Evolutionary conservation across 2,888 invertebrate genomes (phyloP).

Genomic region (Petrolisthes manimaculis): DNA sequence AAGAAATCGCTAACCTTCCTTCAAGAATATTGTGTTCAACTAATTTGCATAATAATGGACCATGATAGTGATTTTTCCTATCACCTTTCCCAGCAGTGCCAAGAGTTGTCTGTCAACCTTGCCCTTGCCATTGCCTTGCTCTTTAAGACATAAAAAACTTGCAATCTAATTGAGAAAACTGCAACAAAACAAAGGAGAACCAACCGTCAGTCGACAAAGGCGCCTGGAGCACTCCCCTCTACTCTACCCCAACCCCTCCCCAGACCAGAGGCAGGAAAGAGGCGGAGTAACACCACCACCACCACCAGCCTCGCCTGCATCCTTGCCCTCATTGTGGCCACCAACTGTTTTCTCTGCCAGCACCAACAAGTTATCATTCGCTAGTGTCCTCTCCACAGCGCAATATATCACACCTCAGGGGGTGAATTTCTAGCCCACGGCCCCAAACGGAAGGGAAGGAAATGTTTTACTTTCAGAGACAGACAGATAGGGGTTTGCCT

Average conservation of each 20-base stretch:
- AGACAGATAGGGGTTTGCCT: background rate
- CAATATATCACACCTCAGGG: constrained; percentile 2
- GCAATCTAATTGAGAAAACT: too few species aligned
- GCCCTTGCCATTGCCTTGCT: too few species aligned
- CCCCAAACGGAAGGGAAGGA: background rate
- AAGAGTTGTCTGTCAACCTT: too few species aligned
- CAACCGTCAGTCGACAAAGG: background rate
- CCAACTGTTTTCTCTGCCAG: background rate
- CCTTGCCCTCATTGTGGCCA: constrained; percentile 14
- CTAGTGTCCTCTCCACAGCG: background rate
- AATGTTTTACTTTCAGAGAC: background rate
- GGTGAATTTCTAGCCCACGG: background rate
- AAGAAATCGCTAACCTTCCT: too few species aligned
- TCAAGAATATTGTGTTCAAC: too few species aligned
- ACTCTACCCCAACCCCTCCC: too few species aligned
- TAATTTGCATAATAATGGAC: too few species aligned
- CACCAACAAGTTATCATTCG: background rate
- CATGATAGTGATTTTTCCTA: too few species aligned
- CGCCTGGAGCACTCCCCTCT: background rate
- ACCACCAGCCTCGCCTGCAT: background rate
- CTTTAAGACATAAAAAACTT: too few species aligned
- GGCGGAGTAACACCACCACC: background rate
- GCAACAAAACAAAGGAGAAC: background rate
- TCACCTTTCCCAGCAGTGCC: too few species aligned
- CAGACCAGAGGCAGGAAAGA: background rate